Evolutionary conservation across 2,113 vertebrate species (phyloP), one percentile per base, ranked within the genome.

Genomic region (Hypomesus transpacificus): DNA sequence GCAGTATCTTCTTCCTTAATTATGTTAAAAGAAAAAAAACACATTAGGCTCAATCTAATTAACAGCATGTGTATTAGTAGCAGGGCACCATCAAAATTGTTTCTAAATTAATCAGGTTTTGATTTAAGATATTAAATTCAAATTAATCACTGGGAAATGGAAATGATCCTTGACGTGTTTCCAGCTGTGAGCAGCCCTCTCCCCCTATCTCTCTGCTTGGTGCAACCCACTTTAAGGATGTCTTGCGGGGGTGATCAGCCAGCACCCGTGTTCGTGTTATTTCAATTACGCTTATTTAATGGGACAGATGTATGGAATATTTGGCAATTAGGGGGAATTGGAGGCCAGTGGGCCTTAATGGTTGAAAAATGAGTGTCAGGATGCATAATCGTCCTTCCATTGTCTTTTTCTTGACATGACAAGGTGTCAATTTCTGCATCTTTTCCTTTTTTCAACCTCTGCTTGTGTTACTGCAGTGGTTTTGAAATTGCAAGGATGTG

Each of bases 101-200:
- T 93, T 95, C 94, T 94, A 94, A 95, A 96, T 95, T 96, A 95
- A 96, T 96, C 94, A 96, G 93, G 92, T 94, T 95, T 94, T 95
- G 93, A 96, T 95, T 96, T 94, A 94, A 95, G 93, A 95, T 95
- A 96, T 95, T 96, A 96, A 95, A 95, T 94, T 95, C 93, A 94
- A 94, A 96, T 96, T 93, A 96, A 96, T 96, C 94, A 95, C 94
- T 91, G 93, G 92, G 94, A 95, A 94, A 94, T 92, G 92, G 93
- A 95, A 97, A 95, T 95, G 94, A 95, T 95, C 93, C 93, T 94
- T 95, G 93, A 95, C 90, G 89, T 84, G 76, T 88, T 90, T 93
- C 92, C 92, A 95, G 94, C 94, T 95, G 94, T 86, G 92, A 92
- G 90, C 39, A 39, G 14, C 26, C 20, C 51, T 20, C 24, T 28